Conservation (phyloP, 2,113 vertebrate genomes). For the Spea multiplicata region DNA sequence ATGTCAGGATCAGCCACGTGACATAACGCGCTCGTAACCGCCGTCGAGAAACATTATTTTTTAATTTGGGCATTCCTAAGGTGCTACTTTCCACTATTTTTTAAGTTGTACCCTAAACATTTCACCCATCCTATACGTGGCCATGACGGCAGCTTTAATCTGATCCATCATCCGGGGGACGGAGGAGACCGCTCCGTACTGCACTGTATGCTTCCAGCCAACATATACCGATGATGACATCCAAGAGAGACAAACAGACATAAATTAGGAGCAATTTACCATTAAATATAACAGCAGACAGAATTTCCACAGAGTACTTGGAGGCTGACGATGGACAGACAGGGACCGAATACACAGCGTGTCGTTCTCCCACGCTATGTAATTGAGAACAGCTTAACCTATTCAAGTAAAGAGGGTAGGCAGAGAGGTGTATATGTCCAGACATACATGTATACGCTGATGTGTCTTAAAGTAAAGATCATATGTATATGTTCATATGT, state of each 20-base stretch:
- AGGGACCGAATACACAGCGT: neutral
- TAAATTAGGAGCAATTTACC: conserved; percentile 22
- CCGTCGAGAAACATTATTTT: too few relatives aligned
- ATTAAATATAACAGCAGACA: conserved; percentile 5
- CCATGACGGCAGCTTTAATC: too few relatives aligned
- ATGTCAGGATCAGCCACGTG: too few relatives aligned
- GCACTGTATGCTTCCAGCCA: neutral
- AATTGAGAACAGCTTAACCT: neutral
- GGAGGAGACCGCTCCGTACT: neutral
- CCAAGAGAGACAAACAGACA: conserved; percentile 20
- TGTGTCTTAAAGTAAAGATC: too few relatives aligned
- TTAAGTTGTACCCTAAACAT: too few relatives aligned
- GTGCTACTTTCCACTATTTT: too few relatives aligned
- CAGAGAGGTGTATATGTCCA: neutral
- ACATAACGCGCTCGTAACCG: too few relatives aligned
- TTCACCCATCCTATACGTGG: too few relatives aligned
- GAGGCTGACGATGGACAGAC: conserved; percentile 9
- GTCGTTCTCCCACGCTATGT: neutral
- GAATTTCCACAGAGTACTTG: neutral
- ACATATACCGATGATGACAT: conserved; percentile 20
- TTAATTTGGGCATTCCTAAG: too few relatives aligned
- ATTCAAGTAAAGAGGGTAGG: neutral
- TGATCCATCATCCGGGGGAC: too few relatives aligned
- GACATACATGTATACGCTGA: neutral
- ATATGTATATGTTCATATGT: too few relatives aligned